Conservation (phyloP, 2,113 vertebrate genomes). For the Bubo blakistoni region DNA sequence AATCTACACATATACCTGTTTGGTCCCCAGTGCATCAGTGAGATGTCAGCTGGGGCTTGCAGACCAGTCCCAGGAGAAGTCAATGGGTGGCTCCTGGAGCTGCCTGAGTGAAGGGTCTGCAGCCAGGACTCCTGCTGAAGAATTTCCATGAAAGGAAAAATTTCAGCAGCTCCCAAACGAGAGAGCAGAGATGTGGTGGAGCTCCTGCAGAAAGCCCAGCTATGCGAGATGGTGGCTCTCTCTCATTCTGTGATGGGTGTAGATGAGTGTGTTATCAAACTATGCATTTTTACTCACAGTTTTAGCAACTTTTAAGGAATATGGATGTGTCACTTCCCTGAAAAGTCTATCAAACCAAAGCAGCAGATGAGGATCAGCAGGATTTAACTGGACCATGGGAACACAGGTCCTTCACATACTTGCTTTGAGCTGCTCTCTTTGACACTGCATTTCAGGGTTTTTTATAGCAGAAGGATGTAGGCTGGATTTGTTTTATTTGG, state of each 20-base stretch:
- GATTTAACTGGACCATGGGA: not conserved
- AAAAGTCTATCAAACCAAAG: not conserved
- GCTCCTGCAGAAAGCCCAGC: not conserved
- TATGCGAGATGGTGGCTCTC: fast-evolving
- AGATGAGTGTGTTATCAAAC: not conserved
- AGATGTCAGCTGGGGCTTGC: not conserved
- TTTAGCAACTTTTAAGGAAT: not conserved
- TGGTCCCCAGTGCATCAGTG: not conserved
- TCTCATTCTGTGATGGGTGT: not conserved
- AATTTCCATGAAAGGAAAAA: not conserved
- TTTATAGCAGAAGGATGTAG: not conserved
- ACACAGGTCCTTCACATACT: not conserved
- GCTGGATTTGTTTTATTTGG: not conserved
- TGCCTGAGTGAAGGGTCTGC: not conserved
- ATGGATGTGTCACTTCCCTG: not conserved
- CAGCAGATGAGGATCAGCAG: not conserved
- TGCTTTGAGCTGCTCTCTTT: not conserved
- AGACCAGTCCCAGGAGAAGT: not conserved
- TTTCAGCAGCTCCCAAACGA: not conserved
- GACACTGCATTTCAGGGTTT: not conserved
- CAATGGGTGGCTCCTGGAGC: not conserved
- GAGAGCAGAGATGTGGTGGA: fast-evolving
- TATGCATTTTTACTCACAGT: not conserved
- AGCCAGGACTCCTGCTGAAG: not conserved
- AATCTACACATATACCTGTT: not conserved